A percentile compares a stretch with the other conserved stretches of the same genome.
Conservation (phyloP, 2,888 invertebrate genomes). For the Lithophane semibrunnea region DNA sequence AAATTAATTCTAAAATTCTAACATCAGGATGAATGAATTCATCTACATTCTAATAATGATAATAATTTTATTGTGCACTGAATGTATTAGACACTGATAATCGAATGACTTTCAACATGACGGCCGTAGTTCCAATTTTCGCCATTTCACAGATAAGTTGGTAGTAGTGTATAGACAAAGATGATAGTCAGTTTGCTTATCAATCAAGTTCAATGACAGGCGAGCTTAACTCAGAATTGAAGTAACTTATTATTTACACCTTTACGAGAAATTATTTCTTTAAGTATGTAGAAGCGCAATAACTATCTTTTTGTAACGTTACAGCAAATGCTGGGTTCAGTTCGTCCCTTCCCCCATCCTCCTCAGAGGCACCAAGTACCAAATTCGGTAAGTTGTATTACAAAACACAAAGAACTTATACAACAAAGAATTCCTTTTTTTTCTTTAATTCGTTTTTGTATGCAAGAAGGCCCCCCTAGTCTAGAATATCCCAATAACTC, state of each 20-base stretch:
- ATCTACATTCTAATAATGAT: no score
- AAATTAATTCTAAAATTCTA: no score
- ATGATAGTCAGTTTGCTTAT: not conserved
- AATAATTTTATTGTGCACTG: no score
- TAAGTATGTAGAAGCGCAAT: not conserved
- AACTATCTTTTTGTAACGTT: conserved; percentile 48
- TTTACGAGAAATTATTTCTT: not conserved
- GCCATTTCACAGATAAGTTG: no score
- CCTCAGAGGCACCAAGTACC: conserved; percentile 83
- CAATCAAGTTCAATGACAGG: not conserved
- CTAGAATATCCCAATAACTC: not conserved
- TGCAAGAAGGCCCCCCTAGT: not conserved
- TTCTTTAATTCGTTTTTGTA: not conserved
- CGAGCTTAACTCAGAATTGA: not conserved
- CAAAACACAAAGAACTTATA: not conserved
- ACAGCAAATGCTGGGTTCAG: conserved; percentile 83
- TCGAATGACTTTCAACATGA: no score
- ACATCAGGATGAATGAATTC: no score
- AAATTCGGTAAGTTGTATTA: conserved; percentile 78
- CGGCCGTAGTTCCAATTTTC: no score
- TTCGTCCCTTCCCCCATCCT: conserved; percentile 81
- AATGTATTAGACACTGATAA: no score
- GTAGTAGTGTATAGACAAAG: no score
- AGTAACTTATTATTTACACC: not conserved
- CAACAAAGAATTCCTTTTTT: not conserved